These are phyloP conservation scores for Prorops nasuta DNA, from an alignment of 1,140 invertebrate species.

Conservation along the genomic window DNA sequence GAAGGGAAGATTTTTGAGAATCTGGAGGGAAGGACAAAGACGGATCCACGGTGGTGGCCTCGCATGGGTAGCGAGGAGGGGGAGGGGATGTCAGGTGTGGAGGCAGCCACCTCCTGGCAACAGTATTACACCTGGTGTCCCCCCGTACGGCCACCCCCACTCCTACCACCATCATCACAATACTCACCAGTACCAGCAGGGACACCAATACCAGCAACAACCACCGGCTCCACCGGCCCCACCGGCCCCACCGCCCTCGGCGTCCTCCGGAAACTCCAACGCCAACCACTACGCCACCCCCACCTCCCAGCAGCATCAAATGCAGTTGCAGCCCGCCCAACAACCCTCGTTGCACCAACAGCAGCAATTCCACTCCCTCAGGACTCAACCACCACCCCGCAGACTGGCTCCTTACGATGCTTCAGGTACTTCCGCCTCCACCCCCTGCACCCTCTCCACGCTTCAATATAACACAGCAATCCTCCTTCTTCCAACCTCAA, in stretches of 20 bases:
- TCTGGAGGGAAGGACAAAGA: background rate
- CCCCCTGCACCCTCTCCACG: too few species aligned
- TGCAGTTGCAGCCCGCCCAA: conserved; percentile 40
- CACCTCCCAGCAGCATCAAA: conserved; percentile 38
- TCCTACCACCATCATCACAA: conserved; percentile 24
- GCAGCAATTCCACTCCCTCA: conserved; percentile 36
- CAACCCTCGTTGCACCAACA: conserved; percentile 39
- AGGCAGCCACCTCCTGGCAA: conserved; percentile 42
- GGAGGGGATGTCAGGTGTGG: conserved; percentile 29
- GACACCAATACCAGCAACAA: conserved; percentile 17
- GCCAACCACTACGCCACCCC: conserved; percentile 26
- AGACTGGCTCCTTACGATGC: conserved; percentile 29
- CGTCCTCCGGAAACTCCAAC: conserved; percentile 18
- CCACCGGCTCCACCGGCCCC: conserved; percentile 27
- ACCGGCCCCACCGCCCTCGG: conserved; percentile 16
- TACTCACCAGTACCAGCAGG: conserved; percentile 4
- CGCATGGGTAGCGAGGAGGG: conserved; percentile 38
- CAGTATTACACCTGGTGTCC: conserved; percentile 42
- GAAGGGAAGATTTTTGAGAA: background rate
- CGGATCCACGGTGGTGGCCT: conserved; percentile 8
- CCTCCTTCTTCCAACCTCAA: too few species aligned
- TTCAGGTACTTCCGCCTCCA: too few species aligned
- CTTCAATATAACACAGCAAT: too few species aligned
- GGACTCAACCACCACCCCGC: conserved; percentile 29
- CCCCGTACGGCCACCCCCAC: conserved; percentile 28